Conservation (phyloP, 2,888 invertebrate species). For the Pachydiplax longipennis region DNA sequence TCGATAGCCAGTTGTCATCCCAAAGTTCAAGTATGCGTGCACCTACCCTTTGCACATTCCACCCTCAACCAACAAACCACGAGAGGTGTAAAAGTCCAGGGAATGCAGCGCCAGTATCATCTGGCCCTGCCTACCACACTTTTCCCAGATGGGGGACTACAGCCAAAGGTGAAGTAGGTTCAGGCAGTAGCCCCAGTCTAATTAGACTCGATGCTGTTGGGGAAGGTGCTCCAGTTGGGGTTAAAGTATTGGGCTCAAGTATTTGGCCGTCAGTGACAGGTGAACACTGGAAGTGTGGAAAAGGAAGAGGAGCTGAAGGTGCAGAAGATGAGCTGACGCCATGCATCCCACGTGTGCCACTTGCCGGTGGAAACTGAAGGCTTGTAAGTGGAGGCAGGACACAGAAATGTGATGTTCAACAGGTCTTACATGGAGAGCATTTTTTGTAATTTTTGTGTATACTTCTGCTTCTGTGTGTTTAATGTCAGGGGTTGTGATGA, state of each 20-base stretch:
- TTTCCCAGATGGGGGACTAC: slow-evolving; percentile 16
- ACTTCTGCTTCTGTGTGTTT: slow-evolving; percentile 14
- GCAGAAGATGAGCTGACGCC: slow-evolving; percentile 30
- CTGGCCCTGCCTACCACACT: slow-evolving; percentile 21
- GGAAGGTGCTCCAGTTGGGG: slow-evolving; percentile 7
- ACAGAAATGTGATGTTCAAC: neutral
- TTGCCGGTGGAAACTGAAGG: slow-evolving; percentile 14
- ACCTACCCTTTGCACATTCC: slow-evolving; percentile 45
- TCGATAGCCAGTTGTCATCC: slow-evolving; percentile 13
- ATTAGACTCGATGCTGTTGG: slow-evolving; percentile 5
- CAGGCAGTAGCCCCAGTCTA: slow-evolving; percentile 19
- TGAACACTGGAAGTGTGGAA: slow-evolving; percentile 34
- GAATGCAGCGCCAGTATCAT: neutral
- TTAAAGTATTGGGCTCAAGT: slow-evolving; percentile 20
- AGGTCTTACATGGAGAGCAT: neutral
- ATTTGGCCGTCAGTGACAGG: slow-evolving; percentile 29
- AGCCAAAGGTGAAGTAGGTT: neutral
- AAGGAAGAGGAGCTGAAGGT: neutral
- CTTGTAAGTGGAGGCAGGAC: neutral
- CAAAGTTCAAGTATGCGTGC: slow-evolving; percentile 9
- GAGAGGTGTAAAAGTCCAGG: slow-evolving; percentile 41
- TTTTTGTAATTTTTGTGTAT: slow-evolving; percentile 10
- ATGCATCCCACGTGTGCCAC: slow-evolving; percentile 35
- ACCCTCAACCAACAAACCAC: slow-evolving; percentile 47
- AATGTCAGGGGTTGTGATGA: slow-evolving; percentile 22